Percentiles rank a stretch among this genome's conserved stretches.
Evolutionary conservation across 2,113 vertebrate species (phyloP).

Genomic region (Eublepharis macularius): DNA sequence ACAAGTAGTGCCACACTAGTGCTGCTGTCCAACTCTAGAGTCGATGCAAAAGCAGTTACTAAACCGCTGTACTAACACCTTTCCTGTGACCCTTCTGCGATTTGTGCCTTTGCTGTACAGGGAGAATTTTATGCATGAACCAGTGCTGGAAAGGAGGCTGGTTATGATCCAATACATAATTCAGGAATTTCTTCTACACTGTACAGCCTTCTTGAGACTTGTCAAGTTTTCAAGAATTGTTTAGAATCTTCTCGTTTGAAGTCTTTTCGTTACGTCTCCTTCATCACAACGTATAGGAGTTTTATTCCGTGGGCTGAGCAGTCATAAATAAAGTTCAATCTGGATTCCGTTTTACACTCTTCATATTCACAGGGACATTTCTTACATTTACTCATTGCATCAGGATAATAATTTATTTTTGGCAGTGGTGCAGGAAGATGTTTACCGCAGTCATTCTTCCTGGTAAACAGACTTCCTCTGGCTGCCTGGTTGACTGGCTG

Average conservation of each 20-base stretch:
- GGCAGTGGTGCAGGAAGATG: background rate
- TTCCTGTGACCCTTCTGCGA: background rate
- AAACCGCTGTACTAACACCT: background rate
- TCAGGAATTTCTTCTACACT: background rate
- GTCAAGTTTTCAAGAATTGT: background rate
- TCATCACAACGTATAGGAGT: background rate
- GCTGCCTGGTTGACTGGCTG: background rate
- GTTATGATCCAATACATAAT: background rate
- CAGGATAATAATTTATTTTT: slow-evolving; percentile 1
- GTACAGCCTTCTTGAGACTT: background rate
- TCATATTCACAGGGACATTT: background rate
- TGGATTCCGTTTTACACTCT: background rate
- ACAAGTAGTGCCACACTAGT: too few species aligned
- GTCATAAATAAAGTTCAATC: background rate
- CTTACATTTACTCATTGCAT: background rate
- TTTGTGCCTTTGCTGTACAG: background rate
- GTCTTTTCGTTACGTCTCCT: background rate
- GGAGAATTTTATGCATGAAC: background rate
- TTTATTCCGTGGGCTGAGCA: background rate
- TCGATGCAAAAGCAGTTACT: too few species aligned
- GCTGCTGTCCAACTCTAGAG: too few species aligned
- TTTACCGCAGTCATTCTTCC: background rate
- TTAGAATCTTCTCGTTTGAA: background rate
- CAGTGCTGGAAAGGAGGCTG: background rate
- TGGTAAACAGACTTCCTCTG: background rate